These are phyloP conservation scores for Andrena camellia DNA, from an alignment of 2,888 invertebrate genomes.

Conservation along the genomic window DNA sequence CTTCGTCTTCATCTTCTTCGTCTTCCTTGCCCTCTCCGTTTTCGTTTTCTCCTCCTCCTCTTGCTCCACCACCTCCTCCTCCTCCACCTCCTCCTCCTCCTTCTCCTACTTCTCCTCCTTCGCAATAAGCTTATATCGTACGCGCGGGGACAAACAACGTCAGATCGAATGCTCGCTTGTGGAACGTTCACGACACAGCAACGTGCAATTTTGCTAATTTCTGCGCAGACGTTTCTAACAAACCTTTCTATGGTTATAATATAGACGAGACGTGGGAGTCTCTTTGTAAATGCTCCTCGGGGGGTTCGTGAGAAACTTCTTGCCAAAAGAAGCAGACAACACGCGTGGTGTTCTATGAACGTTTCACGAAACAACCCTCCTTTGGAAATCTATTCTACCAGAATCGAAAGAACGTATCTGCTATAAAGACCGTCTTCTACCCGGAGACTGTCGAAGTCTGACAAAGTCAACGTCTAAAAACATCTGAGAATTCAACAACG, in stretches of 20 bases:
- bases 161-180: background rate
- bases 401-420: conserved; percentile 28
- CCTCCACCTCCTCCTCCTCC: background rate
- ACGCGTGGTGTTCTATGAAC: background rate
- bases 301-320: background rate
- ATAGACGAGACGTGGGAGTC: background rate
- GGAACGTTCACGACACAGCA: background rate
- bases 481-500: conserved; percentile 75
- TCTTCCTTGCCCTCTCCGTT: background rate
- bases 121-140: background rate
- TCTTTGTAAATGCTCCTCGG: background rate
- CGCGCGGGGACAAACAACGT: background rate
- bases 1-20: conserved; percentile 2
- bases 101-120: background rate
- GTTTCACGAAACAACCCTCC: background rate
- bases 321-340: background rate
- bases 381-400: conserved; percentile 5
- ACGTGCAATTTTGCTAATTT: background rate
- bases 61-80: background rate
- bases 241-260: background rate
- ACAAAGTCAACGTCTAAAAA: conserved; percentile 77
- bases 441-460: conserved; percentile 4
- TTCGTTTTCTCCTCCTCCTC: background rate
- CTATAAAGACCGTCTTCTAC: conserved; percentile 33
- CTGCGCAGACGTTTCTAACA: background rate